Evolutionary conservation across 2,797 vertebrate species (phyloP), one percentile per base, ranked within the genome.

Genomic region (Melanotaenia trifasciata): DNA sequence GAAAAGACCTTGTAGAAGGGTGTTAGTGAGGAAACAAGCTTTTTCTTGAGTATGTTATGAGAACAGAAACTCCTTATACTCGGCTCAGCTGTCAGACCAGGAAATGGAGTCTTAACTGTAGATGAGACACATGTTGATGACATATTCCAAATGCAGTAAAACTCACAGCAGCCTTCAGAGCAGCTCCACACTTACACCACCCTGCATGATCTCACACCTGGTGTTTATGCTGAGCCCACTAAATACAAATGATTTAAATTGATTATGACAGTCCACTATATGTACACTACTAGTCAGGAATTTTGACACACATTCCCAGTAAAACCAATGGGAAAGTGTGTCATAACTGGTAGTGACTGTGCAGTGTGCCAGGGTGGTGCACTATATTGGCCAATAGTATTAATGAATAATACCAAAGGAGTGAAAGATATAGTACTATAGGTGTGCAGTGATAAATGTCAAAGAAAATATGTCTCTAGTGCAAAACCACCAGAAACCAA

Each of bases 91-190:
- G 84, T 87, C 78, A 79, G 71, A 89, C 80, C 74, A 86, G 84
- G 86, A 90, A 89, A 88, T 60, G 43, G 63, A 74, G 77, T 83
- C 83, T 88, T 84, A 86, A 76, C 78, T 80, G 50, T 68, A 82
- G 74, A 88, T 82, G 80, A 84, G 81, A 91, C 84, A 91, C 80
- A 85, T 87, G 83, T 80, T 89, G 76, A 89, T 89, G 89, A 93
- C 85, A 90, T 85, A 71, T 66, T 68, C 36, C 63, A 64, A 90
- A 87, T 70, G 60, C 72, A 77, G 81, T 91, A 87, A 89, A 91
- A 80, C 61, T 73, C 67, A 67, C 76, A 81, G 70, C 73, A 76
- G 58, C 50, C 67, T 51, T 45, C 69, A 51, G 79, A 75, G 72
- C 33, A 40, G 47, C 62, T 71, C 33, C 45, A 43, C 11, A 24